Base-by-base conservation (phyloP, 1,140 invertebrate species). In the Aethina tumida region DNA sequence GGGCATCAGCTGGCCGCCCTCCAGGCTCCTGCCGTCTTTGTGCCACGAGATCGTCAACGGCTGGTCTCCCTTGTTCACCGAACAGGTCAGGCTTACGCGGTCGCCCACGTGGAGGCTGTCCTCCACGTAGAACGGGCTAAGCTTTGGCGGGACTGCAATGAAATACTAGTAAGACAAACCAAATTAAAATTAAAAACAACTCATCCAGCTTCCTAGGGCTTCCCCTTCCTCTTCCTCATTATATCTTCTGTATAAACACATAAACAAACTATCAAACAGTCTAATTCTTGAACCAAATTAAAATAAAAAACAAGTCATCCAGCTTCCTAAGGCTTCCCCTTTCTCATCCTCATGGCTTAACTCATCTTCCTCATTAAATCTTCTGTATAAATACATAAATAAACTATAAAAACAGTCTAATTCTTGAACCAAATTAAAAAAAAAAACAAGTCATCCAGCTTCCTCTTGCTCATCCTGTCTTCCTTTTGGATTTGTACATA, bases 61-160 rank as follows among this genome's bases (percentile, higher is more conserved):
- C 24, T 76, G 65, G 62, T 86, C 81, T 32, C 84, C 84, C 54
- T 82, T 80, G 37, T 77, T 79, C 43, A 85, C 78, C 9, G 79
- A 79, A 62, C 82, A 86, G 35, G 81, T 81, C 32, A 84, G 64
- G 22, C 75, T 81, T 22, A 79, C 79, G 20, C 82, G 69, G 55
- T 85, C 81, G 27, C 78, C 80, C 51, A 90, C 77, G 53, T 84
- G 77, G 16, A 84, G 66, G 45, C 76, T 74, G 40, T 77, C 68
- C 53, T 78, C 74, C 34, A 78, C 75, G 69, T 80, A 68, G 64
- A 84, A 81, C 31, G 79, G 77, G 65, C 79, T 81, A 65, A 85
- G 71, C 70, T 84, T 83, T 47, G 82, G 82, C 49, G 81, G 79
- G 66, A 84, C 82, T 85, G 78, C 46, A 77, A 77, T 62, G 53